Conservation (phyloP, 1,140 invertebrate genomes). For the Microplitis mediator region DNA sequence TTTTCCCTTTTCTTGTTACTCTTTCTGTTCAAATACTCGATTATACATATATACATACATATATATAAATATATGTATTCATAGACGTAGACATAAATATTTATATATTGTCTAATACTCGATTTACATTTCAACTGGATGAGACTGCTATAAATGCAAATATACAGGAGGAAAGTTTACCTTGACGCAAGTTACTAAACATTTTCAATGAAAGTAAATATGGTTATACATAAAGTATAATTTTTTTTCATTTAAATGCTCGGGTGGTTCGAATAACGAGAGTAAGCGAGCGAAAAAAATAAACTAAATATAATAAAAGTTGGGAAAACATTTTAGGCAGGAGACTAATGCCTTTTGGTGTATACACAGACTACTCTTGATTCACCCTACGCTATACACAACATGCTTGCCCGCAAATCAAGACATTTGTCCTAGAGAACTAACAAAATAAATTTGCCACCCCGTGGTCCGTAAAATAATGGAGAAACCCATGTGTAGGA, state of each 20-base stretch:
- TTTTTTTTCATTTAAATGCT: neutral
- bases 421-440: constrained; percentile 50
- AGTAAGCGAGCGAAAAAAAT: constrained; percentile 14
- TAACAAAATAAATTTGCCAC: constrained; percentile 49
- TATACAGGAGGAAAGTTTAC: too few species aligned
- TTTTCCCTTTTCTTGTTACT: constrained; percentile 1
- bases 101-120: too few species aligned
- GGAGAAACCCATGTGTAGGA: neutral
- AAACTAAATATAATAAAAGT: constrained; percentile 34
- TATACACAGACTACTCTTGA: constrained; percentile 42
- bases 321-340: constrained; percentile 48
- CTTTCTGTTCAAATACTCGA: neutral
- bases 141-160: too few species aligned
- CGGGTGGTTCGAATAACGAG: neutral
- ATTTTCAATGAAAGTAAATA: too few species aligned
- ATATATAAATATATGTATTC: neutral
- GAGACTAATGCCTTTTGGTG: constrained; percentile 47
- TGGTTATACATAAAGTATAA: too few species aligned
- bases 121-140: too few species aligned
- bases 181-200: neutral
- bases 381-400: constrained; percentile 29
- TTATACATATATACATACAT: neutral
- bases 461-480: constrained; percentile 25
- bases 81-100: too few species aligned
- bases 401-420: constrained; percentile 45